Percentiles rank a stretch among this genome's conserved stretches.
Conservation (phyloP, 1,140 invertebrate species). For the Hyposmocoma kahamanoa region DNA sequence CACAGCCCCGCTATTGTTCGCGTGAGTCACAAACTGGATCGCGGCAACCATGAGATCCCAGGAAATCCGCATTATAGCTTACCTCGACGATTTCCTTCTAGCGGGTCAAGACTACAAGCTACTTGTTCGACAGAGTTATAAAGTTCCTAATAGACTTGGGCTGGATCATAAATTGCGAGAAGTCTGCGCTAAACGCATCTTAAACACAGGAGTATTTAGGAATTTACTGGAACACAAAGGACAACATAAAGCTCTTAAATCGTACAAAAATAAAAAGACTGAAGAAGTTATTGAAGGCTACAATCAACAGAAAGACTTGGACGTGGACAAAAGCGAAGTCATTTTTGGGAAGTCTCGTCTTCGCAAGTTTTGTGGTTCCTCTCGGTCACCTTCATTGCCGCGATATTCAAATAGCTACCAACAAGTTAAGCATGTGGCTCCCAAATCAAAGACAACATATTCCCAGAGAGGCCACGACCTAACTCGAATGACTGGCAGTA, state of each 20-base stretch:
- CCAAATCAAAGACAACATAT: background rate
- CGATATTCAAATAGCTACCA: constrained; percentile 12
- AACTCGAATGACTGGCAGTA: background rate
- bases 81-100: constrained; percentile 15
- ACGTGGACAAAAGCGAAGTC: background rate
- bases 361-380: background rate
- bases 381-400: constrained; percentile 11
- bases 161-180: background rate
- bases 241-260: background rate
- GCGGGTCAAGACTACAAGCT: constrained; percentile 1
- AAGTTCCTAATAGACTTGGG: background rate
- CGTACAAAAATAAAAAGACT: background rate
- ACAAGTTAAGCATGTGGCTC: constrained; percentile 5
- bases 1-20: constrained; percentile 8
- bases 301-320: background rate
- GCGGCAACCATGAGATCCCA: constrained; percentile 11
- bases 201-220: background rate
- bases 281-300: background rate
- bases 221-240: background rate
- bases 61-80: constrained; percentile 16
- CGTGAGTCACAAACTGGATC: constrained; percentile 11
- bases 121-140: background rate
- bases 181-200: background rate
- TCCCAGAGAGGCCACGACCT: background rate
- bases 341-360: background rate